Conservation (phyloP, 2,888 invertebrate species). For the Plemyria rubiginata region DNA sequence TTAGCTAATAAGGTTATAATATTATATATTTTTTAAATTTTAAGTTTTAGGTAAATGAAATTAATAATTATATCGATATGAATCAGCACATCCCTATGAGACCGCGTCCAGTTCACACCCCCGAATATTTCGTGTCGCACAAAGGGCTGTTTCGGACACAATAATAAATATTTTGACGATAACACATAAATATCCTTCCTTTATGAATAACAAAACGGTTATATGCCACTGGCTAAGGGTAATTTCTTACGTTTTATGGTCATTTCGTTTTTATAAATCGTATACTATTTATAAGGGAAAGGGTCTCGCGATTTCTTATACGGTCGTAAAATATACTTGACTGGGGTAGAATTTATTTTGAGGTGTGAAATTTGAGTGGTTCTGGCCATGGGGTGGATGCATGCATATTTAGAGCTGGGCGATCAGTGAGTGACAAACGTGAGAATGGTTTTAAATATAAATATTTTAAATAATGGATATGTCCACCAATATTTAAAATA, state of each 20-base stretch:
- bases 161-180: conserved; percentile 85
- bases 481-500: neutral
- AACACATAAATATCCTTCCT: conserved; percentile 82
- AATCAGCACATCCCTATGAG: conserved; percentile 51
- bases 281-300: conserved; percentile 71
- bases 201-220: conserved; percentile 79
- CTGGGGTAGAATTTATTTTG: conserved; percentile 35
- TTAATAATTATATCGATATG: conserved; percentile 36
- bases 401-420: conserved; percentile 30
- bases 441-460: neutral
- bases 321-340: conserved; percentile 45
- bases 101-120: conserved; percentile 72
- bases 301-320: conserved; percentile 63
- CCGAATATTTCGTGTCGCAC: conserved; percentile 76
- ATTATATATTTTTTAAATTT: too few species aligned
- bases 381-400: conserved; percentile 13
- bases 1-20: too few species aligned
- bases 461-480: neutral
- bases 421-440: conserved; percentile 24
- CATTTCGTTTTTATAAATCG: conserved; percentile 77
- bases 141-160: conserved; percentile 80
- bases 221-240: conserved; percentile 71
- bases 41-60: too few species aligned
- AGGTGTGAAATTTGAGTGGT: conserved; percentile 37
- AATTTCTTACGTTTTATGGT: conserved; percentile 76